phyloP scores from a whole-genome alignment of 2,113 vertebrate genomes.

The Climacteris rufus region DNA sequence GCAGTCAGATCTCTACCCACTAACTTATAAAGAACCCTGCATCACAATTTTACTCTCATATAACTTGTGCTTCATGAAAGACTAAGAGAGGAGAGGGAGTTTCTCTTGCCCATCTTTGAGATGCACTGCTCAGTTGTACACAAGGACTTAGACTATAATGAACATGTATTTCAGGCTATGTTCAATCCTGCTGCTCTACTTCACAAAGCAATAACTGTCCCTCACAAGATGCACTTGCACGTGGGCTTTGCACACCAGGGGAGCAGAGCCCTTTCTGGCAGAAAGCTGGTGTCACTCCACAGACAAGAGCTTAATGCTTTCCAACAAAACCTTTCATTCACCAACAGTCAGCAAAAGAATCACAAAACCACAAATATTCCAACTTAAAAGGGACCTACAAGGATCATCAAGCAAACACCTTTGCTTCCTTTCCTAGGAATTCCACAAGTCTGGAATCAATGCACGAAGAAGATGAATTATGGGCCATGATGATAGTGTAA shows the following conservation, averaged over 20 bases:
- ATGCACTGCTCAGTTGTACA: neutral
- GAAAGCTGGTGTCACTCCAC: neutral
- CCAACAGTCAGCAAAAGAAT: neutral
- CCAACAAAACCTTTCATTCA: neutral
- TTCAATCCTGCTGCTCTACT: neutral
- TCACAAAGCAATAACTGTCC: neutral
- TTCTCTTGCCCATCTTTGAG: neutral
- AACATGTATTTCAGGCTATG: neutral
- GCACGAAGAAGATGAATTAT: neutral
- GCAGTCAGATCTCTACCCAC: neutral
- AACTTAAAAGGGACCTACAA: neutral
- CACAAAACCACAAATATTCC: neutral
- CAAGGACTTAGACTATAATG: neutral
- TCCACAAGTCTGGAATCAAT: neutral
- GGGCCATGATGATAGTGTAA: neutral
- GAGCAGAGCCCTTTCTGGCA: neutral
- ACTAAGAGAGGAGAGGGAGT: neutral
- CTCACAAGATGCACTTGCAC: neutral
- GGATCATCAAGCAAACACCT: neutral
- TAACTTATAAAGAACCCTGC: neutral
- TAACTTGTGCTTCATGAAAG: accelerated
- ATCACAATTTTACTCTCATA: neutral
- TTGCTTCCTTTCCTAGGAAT: neutral
- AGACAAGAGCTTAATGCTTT: neutral
- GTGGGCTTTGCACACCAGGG: neutral